These are phyloP conservation scores for Nanger granti DNA, from an alignment of 2,113 vertebrate species.

Conservation along the genomic window DNA sequence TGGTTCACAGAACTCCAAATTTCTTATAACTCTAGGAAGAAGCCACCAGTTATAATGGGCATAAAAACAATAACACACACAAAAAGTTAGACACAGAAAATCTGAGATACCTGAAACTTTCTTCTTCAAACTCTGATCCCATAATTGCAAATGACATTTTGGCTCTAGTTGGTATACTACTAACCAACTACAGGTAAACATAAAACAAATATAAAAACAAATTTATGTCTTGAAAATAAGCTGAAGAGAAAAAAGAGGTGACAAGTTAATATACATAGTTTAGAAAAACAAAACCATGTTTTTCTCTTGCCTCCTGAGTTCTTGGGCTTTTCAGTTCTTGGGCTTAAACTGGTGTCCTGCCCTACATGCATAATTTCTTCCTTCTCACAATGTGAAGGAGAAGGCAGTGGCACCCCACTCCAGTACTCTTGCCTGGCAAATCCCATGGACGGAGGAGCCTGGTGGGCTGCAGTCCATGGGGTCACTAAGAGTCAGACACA, in stretches of 20 bases:
- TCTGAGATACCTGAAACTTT: background rate
- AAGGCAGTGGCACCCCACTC: too few species aligned
- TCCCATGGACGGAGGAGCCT: too few species aligned
- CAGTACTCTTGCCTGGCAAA: too few species aligned
- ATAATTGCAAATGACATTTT: conserved; percentile 14
- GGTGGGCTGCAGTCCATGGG: too few species aligned
- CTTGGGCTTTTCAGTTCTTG: too few species aligned
- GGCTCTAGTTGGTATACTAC: background rate
- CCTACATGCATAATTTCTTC: background rate
- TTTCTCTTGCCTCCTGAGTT: too few species aligned
- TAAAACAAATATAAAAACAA: background rate
- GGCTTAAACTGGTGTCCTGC: background rate
- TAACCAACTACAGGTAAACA: background rate
- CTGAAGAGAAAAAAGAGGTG: background rate
- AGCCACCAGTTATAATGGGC: background rate
- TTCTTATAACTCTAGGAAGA: background rate
- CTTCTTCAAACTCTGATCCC: background rate
- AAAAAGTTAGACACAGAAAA: background rate
- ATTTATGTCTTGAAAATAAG: background rate
- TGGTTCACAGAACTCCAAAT: background rate
- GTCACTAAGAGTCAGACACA: too few species aligned
- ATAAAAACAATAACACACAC: background rate
- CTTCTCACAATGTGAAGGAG: background rate
- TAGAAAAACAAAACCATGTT: background rate
- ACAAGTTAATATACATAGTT: background rate